Percentiles rank a stretch among this genome's conserved stretches.
phyloP scores from a whole-genome alignment of 2,797 vertebrate species.

The Loriculus beryllinus region DNA sequence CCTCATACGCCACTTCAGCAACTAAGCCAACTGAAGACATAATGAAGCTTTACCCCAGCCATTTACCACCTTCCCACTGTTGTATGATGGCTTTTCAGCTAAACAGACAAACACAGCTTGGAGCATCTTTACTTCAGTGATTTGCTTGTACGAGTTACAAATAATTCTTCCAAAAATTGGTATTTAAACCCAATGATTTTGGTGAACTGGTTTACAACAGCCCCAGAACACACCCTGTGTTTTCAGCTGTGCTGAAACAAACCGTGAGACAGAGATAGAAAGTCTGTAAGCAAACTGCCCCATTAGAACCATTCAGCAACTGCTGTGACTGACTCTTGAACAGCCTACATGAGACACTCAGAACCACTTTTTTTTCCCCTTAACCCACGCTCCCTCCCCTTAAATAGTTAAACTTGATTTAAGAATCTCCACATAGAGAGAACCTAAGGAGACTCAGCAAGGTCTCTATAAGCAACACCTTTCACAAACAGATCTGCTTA shows the following conservation, averaged over 20 bases:
- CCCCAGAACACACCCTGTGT: neutral
- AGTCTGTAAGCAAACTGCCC: neutral
- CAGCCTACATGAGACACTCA: fast-evolving
- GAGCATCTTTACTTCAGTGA: neutral
- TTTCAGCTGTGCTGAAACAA: neutral
- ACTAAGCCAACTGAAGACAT: neutral
- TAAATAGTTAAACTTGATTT: neutral
- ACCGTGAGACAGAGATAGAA: neutral
- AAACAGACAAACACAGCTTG: neutral
- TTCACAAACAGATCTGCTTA: neutral
- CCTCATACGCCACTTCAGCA: neutral
- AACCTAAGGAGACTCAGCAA: fast-evolving
- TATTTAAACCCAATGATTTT: neutral
- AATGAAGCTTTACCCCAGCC: neutral
- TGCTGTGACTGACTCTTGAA: neutral
- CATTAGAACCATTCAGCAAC: neutral
- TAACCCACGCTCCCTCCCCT: neutral
- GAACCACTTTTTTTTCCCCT: neutral
- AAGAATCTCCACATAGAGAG: neutral
- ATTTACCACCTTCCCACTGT: neutral
- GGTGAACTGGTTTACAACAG: neutral
- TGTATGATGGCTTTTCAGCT: neutral
- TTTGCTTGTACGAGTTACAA: neutral
- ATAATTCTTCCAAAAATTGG: neutral
- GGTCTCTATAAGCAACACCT: neutral